These are phyloP conservation scores for Pterocles gutturalis DNA, from an alignment of 2,113 vertebrate genomes.

Conservation along the genomic window DNA sequence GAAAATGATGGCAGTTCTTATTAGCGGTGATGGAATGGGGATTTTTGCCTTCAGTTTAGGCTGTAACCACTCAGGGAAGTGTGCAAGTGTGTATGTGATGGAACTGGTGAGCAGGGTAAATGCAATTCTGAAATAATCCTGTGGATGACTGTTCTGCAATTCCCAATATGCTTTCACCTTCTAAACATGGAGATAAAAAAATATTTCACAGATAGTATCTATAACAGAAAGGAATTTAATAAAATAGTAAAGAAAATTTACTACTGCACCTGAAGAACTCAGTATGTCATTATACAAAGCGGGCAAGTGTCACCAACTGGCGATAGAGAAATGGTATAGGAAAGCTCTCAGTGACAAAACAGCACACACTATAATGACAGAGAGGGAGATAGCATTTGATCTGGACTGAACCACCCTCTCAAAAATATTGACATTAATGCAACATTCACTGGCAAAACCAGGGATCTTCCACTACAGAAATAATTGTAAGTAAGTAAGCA, in stretches of 20 bases:
- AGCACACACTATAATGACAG: neutral
- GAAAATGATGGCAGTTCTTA: neutral
- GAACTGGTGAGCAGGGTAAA: neutral
- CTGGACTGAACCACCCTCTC: neutral
- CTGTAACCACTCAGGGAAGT: neutral
- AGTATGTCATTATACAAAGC: neutral
- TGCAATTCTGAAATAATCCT: neutral
- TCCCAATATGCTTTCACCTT: neutral
- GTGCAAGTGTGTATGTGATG: neutral
- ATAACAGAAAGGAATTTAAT: neutral
- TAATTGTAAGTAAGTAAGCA: too few species aligned
- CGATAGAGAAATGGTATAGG: neutral
- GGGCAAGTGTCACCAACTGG: neutral
- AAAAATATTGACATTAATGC: neutral
- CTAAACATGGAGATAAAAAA: neutral
- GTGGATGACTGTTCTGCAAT: neutral
- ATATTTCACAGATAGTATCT: neutral
- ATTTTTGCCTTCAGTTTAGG: neutral
- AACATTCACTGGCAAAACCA: neutral
- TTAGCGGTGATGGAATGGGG: neutral
- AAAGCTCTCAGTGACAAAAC: neutral
- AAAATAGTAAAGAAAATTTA: neutral
- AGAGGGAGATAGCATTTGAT: neutral
- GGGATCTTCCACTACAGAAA: neutral
- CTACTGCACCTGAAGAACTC: neutral